Evolutionary conservation across 2,797 vertebrate genomes (phyloP).

Genomic region (Coluber constrictor): DNA sequence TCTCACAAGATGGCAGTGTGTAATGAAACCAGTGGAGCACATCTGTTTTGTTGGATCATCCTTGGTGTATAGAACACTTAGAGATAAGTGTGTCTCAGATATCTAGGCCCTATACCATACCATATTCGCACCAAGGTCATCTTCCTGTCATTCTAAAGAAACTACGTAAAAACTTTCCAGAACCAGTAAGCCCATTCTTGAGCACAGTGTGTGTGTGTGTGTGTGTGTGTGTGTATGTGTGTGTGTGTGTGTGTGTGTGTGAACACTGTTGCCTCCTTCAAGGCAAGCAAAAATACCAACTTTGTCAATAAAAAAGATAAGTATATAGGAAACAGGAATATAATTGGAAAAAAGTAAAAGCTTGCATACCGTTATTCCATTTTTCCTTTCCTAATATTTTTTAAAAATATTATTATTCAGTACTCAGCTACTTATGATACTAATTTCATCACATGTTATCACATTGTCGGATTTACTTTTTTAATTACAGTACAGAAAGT

Average conservation of each 20-base stretch:
- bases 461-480: neutral
- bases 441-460: neutral
- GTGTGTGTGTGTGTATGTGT: neutral
- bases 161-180: neutral
- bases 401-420: neutral
- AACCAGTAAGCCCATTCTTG: neutral
- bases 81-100: neutral
- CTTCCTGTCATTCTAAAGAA: neutral
- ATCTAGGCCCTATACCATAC: neutral
- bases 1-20: neutral
- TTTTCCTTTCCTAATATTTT: neutral
- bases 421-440: neutral
- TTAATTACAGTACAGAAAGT: neutral
- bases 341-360: neutral
- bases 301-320: neutral
- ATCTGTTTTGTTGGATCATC: neutral
- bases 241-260: accelerated
- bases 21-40: neutral
- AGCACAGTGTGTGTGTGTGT: neutral
- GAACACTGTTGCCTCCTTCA: neutral
- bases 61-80: neutral
- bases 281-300: neutral
- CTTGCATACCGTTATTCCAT: neutral
- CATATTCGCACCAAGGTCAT: neutral
- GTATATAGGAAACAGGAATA: neutral